Conservation (phyloP, 2,888 invertebrate species). For the Drosophila subsilvestris region DNA sequence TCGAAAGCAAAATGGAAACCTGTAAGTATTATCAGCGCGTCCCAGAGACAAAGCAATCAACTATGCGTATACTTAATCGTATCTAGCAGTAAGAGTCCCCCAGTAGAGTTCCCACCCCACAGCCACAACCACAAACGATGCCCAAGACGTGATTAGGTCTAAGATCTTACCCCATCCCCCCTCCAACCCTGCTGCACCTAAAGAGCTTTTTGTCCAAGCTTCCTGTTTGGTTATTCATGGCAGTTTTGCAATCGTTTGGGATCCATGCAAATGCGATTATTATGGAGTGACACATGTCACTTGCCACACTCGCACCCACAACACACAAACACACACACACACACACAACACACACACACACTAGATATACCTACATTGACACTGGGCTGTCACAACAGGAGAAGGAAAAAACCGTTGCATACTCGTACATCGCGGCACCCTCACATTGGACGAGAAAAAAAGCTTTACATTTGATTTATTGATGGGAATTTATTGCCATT, state of each 20-base stretch:
- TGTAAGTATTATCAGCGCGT: slow-evolving; percentile 69
- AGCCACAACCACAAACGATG: slow-evolving; percentile 16
- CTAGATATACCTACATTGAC: background rate
- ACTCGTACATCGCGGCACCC: slow-evolving; percentile 32
- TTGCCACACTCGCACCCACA: slow-evolving; percentile 40
- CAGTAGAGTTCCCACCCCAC: slow-evolving; percentile 23
- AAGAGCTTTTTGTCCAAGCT: slow-evolving; percentile 67
- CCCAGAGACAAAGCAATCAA: slow-evolving; percentile 66
- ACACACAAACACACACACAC: slow-evolving; percentile 6
- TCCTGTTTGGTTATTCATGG: slow-evolving; percentile 54
- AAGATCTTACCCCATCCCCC: slow-evolving; percentile 58
- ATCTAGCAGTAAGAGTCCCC: slow-evolving; percentile 38
- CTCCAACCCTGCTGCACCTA: slow-evolving; percentile 16
- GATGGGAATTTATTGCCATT: slow-evolving; percentile 67
- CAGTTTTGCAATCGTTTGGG: slow-evolving; percentile 22
- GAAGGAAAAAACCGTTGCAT: slow-evolving; percentile 23
- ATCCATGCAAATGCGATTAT: slow-evolving; percentile 51
- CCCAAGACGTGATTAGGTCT: slow-evolving; percentile 74
- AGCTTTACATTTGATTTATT: slow-evolving; percentile 67
- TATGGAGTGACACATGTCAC: slow-evolving; percentile 47
- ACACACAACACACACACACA: slow-evolving; percentile 15
- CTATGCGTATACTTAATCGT: slow-evolving; percentile 65
- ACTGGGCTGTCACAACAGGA: slow-evolving; percentile 2
- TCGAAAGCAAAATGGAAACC: slow-evolving; percentile 42
- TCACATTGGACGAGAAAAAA: slow-evolving; percentile 30